Base-by-base conservation (phyloP, 92 coral and sea anemone genomes). In the Zoanthus sansibaricus region DNA sequence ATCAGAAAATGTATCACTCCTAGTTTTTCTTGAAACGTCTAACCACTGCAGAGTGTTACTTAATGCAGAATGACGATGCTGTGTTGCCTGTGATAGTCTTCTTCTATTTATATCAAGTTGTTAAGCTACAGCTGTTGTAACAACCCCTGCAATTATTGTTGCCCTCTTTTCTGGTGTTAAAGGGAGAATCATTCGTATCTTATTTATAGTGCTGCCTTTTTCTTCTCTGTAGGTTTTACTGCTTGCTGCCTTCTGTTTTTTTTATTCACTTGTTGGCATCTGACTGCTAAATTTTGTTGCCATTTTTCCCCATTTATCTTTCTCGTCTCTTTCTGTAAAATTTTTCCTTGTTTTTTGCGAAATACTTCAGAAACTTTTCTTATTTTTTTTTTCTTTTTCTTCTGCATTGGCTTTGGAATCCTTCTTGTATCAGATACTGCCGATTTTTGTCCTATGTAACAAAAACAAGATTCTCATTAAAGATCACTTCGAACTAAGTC, bases 1-100 rank as follows among this genome's bases (percentile, higher is more conserved):
- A 15, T 82, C 45, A 13, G 86, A 20, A 13, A 82, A 17, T 42
- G 86, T 75, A 58, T 82, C 86, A 18, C 20, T 56, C 20, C 76
- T 33, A 20, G 72, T 66, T 66, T 70, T 58, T 33, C 86, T 32
- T 30, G 62, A 42, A 82, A 48, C 67, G 49, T 25, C 17, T 11
- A 48, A 12, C 86, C 51, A 47, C 51, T 47, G 51, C 51, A 47
- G 51, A 47, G 51, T 47, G 4, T 47, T 47, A 47, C 51, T 47
- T 4, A 47, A 47, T 3, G 51, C 51, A 47, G 51, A 47, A 47
- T 47, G 7, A 7, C 51, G 51, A 47, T 47, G 51, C 51, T 47
- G 51, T 47, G 51, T 47, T 47, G 51, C 51, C 51, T 47, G 51
- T 47, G 51, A 47, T 47, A 47, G 7, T n/a, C n/a, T n/a, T 47